phyloP scores from a whole-genome alignment of 2,888 invertebrate species.

The Bombylius discolor region DNA sequence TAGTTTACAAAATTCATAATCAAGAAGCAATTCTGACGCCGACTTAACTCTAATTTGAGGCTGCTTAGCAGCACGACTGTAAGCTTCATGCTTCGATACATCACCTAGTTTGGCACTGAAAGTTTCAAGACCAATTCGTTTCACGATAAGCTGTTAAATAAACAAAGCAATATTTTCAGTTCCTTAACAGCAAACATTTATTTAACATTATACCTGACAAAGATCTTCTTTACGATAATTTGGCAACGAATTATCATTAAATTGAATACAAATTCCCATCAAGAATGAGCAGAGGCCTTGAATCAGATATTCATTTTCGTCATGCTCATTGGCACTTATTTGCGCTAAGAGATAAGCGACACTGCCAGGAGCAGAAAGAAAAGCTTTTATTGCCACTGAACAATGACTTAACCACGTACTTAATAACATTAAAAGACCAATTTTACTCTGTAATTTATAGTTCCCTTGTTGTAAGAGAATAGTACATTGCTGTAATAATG shows the following conservation, averaged over 20 bases:
- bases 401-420: constrained; percentile 81
- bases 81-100: constrained; percentile 79
- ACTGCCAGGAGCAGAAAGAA: constrained; percentile 65
- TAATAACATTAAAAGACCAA: constrained; percentile 83
- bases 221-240: constrained; percentile 66
- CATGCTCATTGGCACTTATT: constrained; percentile 71
- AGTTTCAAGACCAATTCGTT: constrained; percentile 80
- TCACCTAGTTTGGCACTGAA: constrained; percentile 75
- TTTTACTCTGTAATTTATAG: constrained; percentile 54
- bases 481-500: constrained; percentile 80
- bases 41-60: constrained; percentile 73
- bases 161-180: background rate
- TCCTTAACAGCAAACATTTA: background rate
- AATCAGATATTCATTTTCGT: constrained; percentile 78
- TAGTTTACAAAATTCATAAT: constrained; percentile 88
- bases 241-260: constrained; percentile 69
- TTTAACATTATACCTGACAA: constrained; percentile 35
- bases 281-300: constrained; percentile 85
- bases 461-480: constrained; percentile 66
- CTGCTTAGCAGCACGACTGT: constrained; percentile 83
- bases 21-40: constrained; percentile 69
- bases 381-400: constrained; percentile 65
- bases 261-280: constrained; percentile 81
- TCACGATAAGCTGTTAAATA: constrained; percentile 51
- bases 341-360: constrained; percentile 76